phyloP scores from a whole-genome alignment of 2,797 vertebrate genomes.

The Cyprinella venusta region DNA sequence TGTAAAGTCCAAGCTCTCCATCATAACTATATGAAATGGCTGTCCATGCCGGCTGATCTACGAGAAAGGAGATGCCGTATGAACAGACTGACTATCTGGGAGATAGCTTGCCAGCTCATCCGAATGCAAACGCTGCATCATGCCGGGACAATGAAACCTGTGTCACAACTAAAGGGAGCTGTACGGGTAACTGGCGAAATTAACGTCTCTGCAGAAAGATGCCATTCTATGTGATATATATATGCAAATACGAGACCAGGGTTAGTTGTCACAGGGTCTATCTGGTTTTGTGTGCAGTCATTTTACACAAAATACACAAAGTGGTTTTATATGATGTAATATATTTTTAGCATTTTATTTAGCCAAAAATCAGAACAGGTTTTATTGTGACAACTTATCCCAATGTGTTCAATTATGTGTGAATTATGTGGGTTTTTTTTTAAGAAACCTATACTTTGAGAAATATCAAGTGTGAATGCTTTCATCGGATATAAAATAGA shows the following conservation, averaged over 20 bases:
- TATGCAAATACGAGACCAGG: background rate
- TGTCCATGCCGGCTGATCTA: conserved; percentile 54
- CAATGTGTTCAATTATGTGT: too few relatives aligned
- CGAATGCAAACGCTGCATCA: conserved; percentile 32
- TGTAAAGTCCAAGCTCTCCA: conserved; percentile 59
- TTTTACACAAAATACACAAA: background rate
- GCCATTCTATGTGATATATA: background rate
- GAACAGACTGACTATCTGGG: conserved; percentile 45
- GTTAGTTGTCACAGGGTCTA: background rate
- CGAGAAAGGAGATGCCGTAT: conserved; percentile 27
- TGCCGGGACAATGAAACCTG: conserved; percentile 33
- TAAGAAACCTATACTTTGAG: background rate
- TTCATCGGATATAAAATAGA: background rate
- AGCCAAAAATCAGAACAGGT: background rate
- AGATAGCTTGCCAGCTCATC: conserved; percentile 46
- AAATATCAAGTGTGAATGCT: background rate
- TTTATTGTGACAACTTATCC: background rate
- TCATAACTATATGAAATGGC: conserved; percentile 61
- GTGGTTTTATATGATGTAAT: background rate
- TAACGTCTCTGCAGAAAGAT: background rate
- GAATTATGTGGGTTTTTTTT: too few relatives aligned
- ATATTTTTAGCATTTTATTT: background rate
- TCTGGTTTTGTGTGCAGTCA: background rate
- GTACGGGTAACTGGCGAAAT: background rate
- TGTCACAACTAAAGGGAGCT: conserved; percentile 27